Evolutionary conservation across 2,888 invertebrate genomes (phyloP), one percentile per base, ranked within the genome.

Genomic region (Xanthia togata): DNA sequence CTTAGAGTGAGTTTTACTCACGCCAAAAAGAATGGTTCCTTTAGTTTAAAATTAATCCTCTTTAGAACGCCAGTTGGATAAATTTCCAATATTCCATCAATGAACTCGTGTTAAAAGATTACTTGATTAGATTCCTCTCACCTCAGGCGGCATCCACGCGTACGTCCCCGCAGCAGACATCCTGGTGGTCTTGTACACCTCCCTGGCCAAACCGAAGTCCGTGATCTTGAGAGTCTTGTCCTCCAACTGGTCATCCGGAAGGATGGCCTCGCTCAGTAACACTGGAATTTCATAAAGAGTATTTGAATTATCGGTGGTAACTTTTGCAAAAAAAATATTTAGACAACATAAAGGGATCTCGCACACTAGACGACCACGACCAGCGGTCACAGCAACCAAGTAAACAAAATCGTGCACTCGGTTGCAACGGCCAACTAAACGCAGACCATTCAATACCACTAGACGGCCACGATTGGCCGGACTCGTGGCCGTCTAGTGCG

Each of bases 111-210:
- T 47, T 23, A 23, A 17, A 9, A 11, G 17, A 11, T 50, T 31
- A n/a, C n/a, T 38, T 35, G 17, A 35, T 11, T 41, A 41, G 23
- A n/a, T 26, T 31, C 3, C 1, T 95, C 87, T 96, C 87, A 99
- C 99, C 97, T 99, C 99, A 23, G 99, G 99, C 60, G 99, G 99
- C 99, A 99, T 99, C 99, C 99, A 99, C 70, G 99, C 99, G 94
- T 99, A 99, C 0, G 99, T 99, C 79, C 99, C 99, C 47, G 99
- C 99, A 38, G 99, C 99, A 38, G 99, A 99, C 99, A 99, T 99
- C 90, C 98, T 97, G 65, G 99, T 99, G 74, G 99, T 99, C 95
- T 99, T 98, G 96, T 99, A 98, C 81, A 99, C 98, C 95, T 99
- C 99, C 81, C 99, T 97, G 57, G 99, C 99, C 88, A 99, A 96